Base-by-base conservation (phyloP, 2,113 vertebrate species). In the Tetrax tetrax region DNA sequence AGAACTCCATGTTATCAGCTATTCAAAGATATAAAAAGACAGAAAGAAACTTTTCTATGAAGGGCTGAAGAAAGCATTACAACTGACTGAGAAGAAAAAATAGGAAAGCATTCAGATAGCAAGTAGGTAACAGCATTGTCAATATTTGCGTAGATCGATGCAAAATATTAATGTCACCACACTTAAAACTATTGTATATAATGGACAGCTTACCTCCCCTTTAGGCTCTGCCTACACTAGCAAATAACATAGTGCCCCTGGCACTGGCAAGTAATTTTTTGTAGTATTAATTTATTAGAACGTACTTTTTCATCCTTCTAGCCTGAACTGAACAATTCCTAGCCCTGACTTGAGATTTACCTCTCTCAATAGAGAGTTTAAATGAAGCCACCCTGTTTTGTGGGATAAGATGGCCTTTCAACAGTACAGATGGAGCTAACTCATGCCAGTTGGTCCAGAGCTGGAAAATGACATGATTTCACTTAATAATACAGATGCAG, bases 351-450 rank as follows among this genome's bases (percentile, higher is more conserved):
- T 77, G 29, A 11, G 24, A 41, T 3, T 61, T 45, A 31, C 1
- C 4, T 33, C 10, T 71, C 56, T 66, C 43, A 70, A n/a, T 2
- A 47, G 19, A 51, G 10, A 77, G 8, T 45, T 87, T 77, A 70
- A 89, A 54, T 22, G 11, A 83, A 89, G 19, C 6, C 23, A 71
- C 8, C 0, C 0, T 24, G 9, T 41, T 90, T 51, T 2, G 0
- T 14, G 4, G 17, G 7, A 4, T 54, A 71, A 61, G n/a, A 80
- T 28, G 57, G 3, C 10, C 35, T 65, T 57, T 69, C 3, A 29
- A 17, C 2, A 72, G 22, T 43, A 43, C 41, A 53, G 38, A 20
- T 20, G 6, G 6, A 19, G 5, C 5, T 27, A 86, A 79, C 38
- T 38, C 21, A 31, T 48, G 18, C 4, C 57, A 28, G 21, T 12